Evolutionary conservation across 2,113 vertebrate genomes (phyloP).

Genomic region (Alethe castanea): DNA sequence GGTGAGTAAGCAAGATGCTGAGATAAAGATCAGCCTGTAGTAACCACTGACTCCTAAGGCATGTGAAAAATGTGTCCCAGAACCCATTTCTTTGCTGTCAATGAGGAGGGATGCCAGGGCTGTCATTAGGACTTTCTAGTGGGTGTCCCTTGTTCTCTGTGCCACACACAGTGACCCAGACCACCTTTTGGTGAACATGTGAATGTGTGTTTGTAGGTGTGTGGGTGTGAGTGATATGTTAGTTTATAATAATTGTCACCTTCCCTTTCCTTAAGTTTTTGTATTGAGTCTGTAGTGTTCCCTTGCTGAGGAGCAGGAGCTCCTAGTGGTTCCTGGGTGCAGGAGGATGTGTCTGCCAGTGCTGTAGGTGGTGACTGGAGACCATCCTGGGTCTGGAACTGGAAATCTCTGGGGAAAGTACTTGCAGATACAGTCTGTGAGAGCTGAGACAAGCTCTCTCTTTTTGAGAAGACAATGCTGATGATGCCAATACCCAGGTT

Average conservation of each 20-base stretch:
- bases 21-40: constrained; percentile 18
- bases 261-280: neutral
- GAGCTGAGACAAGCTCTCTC: neutral
- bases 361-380: neutral
- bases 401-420: neutral
- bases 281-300: neutral
- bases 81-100: neutral
- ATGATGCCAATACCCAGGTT: neutral
- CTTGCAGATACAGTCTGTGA: neutral
- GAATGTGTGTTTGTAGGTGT: neutral
- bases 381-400: neutral
- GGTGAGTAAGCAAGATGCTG: neutral
- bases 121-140: neutral
- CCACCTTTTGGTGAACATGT: neutral
- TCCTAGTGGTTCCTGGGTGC: accelerated
- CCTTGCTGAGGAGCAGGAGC: neutral
- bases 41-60: neutral
- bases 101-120: neutral
- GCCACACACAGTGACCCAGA: neutral
- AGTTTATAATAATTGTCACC: neutral
- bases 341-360: neutral
- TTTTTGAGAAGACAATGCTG: neutral
- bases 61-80: neutral
- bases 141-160: neutral
- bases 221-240: neutral